Conservation (phyloP, 1,140 invertebrate genomes). For the Riptortus pedestris region DNA sequence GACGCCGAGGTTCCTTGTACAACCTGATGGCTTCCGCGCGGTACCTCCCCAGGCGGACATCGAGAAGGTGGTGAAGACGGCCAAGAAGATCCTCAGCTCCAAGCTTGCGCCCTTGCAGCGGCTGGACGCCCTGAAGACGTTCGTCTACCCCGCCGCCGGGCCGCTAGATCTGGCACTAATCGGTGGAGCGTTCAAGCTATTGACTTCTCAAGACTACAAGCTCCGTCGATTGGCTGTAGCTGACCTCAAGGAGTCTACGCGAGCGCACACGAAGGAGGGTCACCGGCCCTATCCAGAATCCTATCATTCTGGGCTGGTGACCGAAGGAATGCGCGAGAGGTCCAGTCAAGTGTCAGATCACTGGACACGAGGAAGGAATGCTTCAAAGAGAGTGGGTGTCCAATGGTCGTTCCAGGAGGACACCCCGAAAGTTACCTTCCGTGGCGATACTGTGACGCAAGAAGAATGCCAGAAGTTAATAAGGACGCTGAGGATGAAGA, state of each 20-base stretch:
- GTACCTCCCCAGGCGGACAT: constrained; percentile 29
- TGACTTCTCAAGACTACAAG: not conserved
- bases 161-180: not conserved
- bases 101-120: constrained; percentile 38
- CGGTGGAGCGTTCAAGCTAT: too few relatives aligned
- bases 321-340: not conserved
- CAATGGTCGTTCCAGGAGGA: not conserved
- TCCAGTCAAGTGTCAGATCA: too few relatives aligned
- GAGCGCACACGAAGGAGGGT: not conserved
- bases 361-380: not conserved
- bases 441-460: not conserved
- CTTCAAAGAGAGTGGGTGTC: not conserved
- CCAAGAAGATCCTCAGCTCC: constrained; percentile 27
- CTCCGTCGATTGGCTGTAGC: not conserved
- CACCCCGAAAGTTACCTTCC: too few relatives aligned
- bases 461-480: not conserved
- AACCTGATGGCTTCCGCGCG: too few relatives aligned
- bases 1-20: constrained; percentile 33
- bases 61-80: not conserved
- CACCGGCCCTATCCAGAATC: too few relatives aligned
- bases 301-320: not conserved
- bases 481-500: too few relatives aligned
- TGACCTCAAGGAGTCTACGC: not conserved
- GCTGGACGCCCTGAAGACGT: constrained; percentile 35
- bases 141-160: constrained; percentile 33